Evolutionary conservation across 2,888 invertebrate genomes (phyloP), one percentile per base, ranked within the genome.

Genomic region (Drosophila phalerata): DNA sequence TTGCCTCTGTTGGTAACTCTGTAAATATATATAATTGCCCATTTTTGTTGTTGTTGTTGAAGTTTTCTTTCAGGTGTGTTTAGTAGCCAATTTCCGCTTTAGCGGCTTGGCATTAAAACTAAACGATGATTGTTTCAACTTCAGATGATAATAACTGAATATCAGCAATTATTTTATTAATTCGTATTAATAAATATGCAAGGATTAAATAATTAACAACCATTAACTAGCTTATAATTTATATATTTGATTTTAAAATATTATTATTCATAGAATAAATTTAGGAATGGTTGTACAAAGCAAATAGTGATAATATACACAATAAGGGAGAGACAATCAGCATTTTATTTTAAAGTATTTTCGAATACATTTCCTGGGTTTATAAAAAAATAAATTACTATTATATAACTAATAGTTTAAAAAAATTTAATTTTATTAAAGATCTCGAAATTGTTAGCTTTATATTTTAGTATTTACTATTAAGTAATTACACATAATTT

Each of bases 31-130:
- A 61, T 74, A 74, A 81, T 66, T 77, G 77, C 34, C 45, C 42
- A 56, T 66, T 49, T 28, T 25, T 22, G 43, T 43, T n/a, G 19
- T 53, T 63, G 53, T 52, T 19, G 17, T n/a, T 66, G 34, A 34
- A 43, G 49, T 40, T 10, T 25, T 51, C 45, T 34, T 43, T 42
- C 56, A 53, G 74, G 52, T 69, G 69, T 73, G 74, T 62, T 55
- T 17, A 42, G 53, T 11, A 30, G 9, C n/a, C 69, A 68, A 77
- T 79, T 81, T 84, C 81, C 85, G 67, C 32, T 57, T 57, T 37
- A 51, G 60, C 11, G 51, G 49, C 28, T 13, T 25, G 28, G 19
- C 43, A 53, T 40, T 25, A 55, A 73, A 55, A 38, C 53, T 25
- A 60, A 71, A 38, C 51, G 48, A 3, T 15, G n/a, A 22, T 11